Percentiles rank a stretch among this genome's conserved stretches.
These are phyloP conservation scores for Cariama cristata DNA, from an alignment of 2,113 vertebrate genomes.

Conservation along the genomic window DNA sequence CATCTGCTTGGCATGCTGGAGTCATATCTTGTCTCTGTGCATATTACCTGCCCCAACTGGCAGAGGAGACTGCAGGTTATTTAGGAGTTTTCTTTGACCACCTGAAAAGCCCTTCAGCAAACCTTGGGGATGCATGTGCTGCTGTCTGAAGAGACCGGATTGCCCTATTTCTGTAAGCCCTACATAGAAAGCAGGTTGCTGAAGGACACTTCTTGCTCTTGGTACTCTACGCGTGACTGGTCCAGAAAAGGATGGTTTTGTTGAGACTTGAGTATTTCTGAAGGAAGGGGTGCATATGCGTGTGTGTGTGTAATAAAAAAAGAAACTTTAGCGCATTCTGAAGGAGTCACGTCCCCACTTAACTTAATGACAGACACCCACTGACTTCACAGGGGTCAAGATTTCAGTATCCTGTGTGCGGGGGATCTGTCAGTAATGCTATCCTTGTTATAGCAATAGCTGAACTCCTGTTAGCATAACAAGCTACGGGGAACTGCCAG, in stretches of 20 bases:
- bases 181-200: background rate
- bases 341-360: background rate
- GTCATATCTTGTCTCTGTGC: background rate
- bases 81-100: background rate
- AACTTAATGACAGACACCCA: constrained; percentile 59
- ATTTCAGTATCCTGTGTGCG: background rate
- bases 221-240: background rate
- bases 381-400: constrained; percentile 47
- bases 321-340: background rate
- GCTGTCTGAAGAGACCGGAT: accelerated
- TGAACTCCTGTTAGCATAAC: constrained; percentile 51
- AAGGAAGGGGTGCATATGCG: background rate
- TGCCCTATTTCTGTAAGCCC: background rate
- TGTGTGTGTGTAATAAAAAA: constrained; percentile 9
- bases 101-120: background rate
- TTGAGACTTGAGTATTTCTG: constrained; percentile 1
- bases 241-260: constrained; percentile 1
- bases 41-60: background rate
- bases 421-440: constrained; percentile 50
- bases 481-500: background rate
- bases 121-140: background rate
- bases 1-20: accelerated
- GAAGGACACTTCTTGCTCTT: background rate
- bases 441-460: constrained; percentile 55
- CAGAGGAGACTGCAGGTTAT: background rate